Evolutionary conservation across 2,113 vertebrate species (phyloP), one percentile per base, ranked within the genome.

Genomic region (Nycticebus coucang): DNA sequence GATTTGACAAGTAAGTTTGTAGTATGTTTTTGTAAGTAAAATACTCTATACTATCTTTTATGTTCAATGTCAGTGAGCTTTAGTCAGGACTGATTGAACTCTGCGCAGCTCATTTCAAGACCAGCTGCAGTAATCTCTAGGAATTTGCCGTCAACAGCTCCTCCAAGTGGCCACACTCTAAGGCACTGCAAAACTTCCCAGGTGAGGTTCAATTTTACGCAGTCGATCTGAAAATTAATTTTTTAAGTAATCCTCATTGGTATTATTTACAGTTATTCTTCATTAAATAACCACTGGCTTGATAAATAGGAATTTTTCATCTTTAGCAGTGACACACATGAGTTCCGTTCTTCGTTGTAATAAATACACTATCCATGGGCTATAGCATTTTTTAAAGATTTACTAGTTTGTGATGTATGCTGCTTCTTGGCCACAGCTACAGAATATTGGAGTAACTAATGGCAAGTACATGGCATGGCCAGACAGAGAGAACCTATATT

Each of bases 11-110:
- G 79, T 78, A 74, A 72, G 64, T 55, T 2, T 87, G 11, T 71
- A 78, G n/a, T 55, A 19, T 72, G 6, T 80, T 75, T 93, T 78
- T 87, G 8, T 87, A 68, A 66, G 22, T 81, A 75, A 97, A 88
- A 57, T 75, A 24, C 5, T 64, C 74, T 64, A 33, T 19, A 30
- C 7, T n/a, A 18, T 30, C 19, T 93, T 81, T 55, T 90, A 57
- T n/a, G 9, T 64, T 35, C n/a, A 77, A 5, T 14, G 35, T 60
- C 68, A 78, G 30, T 90, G 84, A 62, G 22, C 26, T 68, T 66
- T 72, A 90, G 35, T 41, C 50, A 66, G 4, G 4, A 62, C 26
- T 50, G 14, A 92, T 4, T 82, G 74, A 62, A 77, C 18, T 74
- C 66, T 64, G 77, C 41, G 37, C 8, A 69, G 35, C 81, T 88